Percentiles rank a stretch among this genome's conserved stretches.
Evolutionary conservation across 1,140 invertebrate species (phyloP).

Genomic region (Chironomus tepperi): DNA sequence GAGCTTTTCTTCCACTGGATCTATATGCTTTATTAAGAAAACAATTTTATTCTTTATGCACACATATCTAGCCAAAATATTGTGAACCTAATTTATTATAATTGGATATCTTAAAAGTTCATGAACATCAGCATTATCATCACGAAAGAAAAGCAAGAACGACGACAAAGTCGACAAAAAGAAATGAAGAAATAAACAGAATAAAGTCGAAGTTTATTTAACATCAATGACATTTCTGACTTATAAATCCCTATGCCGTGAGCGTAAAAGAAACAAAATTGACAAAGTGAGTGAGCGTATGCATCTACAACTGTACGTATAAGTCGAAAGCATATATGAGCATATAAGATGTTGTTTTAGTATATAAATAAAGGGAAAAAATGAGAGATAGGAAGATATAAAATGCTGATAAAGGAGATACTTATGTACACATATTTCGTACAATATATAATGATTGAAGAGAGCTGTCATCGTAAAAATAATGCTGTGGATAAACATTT

Average conservation of each 20-base stretch:
- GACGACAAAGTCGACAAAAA: not conserved
- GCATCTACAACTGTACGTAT: not conserved
- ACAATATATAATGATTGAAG: not conserved
- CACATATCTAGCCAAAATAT: not conserved
- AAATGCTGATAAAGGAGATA: not conserved
- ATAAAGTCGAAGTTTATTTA: conserved; percentile 6
- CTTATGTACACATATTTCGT: not conserved
- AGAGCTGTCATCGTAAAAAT: conserved; percentile 14
- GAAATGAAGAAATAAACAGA: not conserved
- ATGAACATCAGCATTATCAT: not conserved
- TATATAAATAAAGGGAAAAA: too few relatives aligned
- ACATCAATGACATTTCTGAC: conserved; percentile 18
- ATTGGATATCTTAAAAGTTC: not conserved
- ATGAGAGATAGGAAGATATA: not conserved
- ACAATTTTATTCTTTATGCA: not conserved
- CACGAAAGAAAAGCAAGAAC: not conserved
- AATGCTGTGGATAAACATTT: not conserved
- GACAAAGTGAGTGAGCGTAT: not conserved
- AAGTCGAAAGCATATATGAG: too few relatives aligned
- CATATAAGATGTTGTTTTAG: too few relatives aligned
- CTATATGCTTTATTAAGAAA: not conserved
- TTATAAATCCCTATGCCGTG: conserved; percentile 10
- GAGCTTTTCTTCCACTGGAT: too few relatives aligned
- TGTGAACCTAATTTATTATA: conserved; percentile 9
- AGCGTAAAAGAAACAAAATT: not conserved